Conservation (phyloP, 2,113 vertebrate genomes). For the Ceuthmochares aereus region DNA sequence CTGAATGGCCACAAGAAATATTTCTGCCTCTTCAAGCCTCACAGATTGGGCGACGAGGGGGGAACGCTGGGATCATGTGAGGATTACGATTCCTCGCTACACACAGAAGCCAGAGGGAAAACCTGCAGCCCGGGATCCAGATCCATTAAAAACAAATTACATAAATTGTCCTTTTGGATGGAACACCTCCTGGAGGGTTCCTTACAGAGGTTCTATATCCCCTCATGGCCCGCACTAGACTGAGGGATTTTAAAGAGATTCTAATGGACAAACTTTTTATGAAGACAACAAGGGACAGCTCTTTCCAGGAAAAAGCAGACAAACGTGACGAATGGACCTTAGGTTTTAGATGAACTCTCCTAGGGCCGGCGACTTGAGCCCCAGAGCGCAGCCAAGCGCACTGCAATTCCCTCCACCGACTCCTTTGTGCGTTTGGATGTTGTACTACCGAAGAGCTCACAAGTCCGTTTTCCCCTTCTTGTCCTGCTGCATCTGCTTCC, state of each 20-base stretch:
- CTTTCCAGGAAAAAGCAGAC: constrained; percentile 54
- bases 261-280: constrained; percentile 56
- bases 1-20: constrained; percentile 97
- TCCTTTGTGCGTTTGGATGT: not conserved
- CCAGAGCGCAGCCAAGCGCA: not conserved
- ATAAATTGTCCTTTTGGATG: constrained; percentile 95
- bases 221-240: constrained; percentile 92
- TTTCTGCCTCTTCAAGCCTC: constrained; percentile 95
- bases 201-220: constrained; percentile 92
- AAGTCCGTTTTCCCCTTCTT: not conserved
- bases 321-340: constrained; percentile 4
- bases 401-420: not conserved
- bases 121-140: constrained; percentile 75
- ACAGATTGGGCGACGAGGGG: constrained; percentile 82
- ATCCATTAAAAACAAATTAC: constrained; percentile 90
- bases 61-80: constrained; percentile 69
- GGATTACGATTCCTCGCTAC: constrained; percentile 76
- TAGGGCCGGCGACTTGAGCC: constrained; percentile 20
- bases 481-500: not conserved
- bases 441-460: not conserved
- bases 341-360: constrained; percentile 70
- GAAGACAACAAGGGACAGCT: constrained; percentile 36
- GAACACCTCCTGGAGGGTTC: constrained; percentile 94
- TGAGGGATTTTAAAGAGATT: constrained; percentile 64
- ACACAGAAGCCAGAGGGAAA: constrained; percentile 72